phyloP scores from a whole-genome alignment of 2,113 vertebrate genomes.

The Pycnonotus jocosus region DNA sequence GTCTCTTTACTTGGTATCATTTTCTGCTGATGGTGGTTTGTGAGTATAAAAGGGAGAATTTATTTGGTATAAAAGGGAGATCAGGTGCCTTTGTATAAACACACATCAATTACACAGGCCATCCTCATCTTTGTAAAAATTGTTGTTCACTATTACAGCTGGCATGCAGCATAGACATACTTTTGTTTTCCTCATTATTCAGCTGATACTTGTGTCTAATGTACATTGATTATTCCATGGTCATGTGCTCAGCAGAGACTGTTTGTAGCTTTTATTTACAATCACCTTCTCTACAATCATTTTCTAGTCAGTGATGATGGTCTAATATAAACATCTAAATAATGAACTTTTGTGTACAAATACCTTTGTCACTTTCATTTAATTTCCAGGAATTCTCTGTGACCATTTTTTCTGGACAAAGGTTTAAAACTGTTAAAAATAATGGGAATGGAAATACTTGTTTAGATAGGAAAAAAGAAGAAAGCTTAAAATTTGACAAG shows the following conservation, averaged over 20 bases:
- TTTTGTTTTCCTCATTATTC: background rate
- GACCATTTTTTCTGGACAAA: background rate
- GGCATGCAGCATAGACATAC: background rate
- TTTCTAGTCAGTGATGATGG: background rate
- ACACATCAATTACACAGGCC: background rate
- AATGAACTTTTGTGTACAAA: background rate
- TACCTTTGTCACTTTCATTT: background rate
- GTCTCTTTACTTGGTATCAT: background rate
- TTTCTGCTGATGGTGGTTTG: background rate
- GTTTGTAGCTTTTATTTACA: background rate
- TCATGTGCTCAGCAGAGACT: background rate
- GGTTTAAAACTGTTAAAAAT: background rate
- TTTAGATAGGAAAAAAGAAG: background rate
- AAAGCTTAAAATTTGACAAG: background rate
- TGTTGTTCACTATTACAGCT: background rate
- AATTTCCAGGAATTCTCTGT: background rate
- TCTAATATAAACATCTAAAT: background rate
- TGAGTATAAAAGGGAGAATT: background rate
- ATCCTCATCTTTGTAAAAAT: background rate
- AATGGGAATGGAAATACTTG: background rate
- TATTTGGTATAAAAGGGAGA: background rate
- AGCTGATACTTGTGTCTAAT: background rate
- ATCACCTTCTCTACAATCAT: background rate
- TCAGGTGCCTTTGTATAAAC: background rate
- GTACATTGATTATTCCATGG: background rate